A percentile compares a stretch with the other conserved stretches of the same genome.
These are phyloP conservation scores for Mesitornis unicolor DNA, from an alignment of 2,113 vertebrate species.

Conservation along the genomic window DNA sequence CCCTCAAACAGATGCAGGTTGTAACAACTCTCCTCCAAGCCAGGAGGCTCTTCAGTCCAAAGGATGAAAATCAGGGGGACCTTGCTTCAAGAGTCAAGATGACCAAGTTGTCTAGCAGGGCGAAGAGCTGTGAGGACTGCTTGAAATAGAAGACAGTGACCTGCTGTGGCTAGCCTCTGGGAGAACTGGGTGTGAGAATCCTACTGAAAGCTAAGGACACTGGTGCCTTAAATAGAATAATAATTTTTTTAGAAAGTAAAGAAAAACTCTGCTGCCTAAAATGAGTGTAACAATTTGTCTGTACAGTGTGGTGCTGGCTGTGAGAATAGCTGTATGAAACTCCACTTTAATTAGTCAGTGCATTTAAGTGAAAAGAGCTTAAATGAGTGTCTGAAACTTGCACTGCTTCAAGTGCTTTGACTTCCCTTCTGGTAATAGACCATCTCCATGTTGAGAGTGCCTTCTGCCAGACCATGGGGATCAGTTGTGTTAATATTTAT, in stretches of 20 bases:
- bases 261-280: background rate
- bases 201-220: background rate
- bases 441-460: background rate
- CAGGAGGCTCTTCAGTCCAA: background rate
- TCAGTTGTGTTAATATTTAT: constrained; percentile 29
- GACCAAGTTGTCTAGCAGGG: background rate
- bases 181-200: background rate
- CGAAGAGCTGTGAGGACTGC: background rate
- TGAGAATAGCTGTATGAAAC: background rate
- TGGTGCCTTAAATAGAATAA: background rate
- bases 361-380: background rate
- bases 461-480: background rate
- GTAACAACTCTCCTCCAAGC: rapidly evolving
- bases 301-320: background rate
- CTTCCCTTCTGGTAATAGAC: background rate
- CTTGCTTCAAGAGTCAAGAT: background rate
- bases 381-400: background rate
- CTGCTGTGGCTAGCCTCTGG: background rate
- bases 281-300: background rate
- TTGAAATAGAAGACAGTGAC: background rate
- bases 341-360: background rate
- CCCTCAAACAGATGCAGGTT: background rate
- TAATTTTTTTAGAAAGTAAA: background rate
- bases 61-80: background rate
- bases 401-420: background rate